A percentile compares a stretch with the other conserved stretches of the same genome.
Evolutionary conservation across 2,797 vertebrate genomes (phyloP).

Genomic region (Decapterus maruadsi): DNA sequence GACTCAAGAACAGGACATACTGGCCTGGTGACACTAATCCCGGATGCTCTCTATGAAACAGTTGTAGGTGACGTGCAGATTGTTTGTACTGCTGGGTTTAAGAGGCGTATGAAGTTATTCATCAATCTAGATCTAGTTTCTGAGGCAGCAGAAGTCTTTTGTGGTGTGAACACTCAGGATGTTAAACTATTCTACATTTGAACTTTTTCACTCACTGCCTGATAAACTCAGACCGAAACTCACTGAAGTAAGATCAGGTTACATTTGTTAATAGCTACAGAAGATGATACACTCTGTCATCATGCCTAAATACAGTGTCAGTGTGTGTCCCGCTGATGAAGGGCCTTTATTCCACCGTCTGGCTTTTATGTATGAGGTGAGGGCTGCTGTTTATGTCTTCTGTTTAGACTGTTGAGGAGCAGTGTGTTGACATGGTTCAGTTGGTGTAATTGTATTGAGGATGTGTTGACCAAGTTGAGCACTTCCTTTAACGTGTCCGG

Average conservation of each 20-base stretch:
- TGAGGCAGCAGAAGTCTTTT: not conserved
- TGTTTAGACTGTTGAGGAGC: conserved; percentile 66
- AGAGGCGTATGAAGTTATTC: too few relatives aligned
- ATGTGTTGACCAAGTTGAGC: conserved; percentile 53
- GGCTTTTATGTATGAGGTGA: conserved; percentile 55
- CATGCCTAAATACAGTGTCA: conserved; percentile 6
- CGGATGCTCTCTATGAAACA: too few relatives aligned
- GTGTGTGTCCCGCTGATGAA: conserved; percentile 28
- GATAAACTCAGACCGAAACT: conserved; percentile 16
- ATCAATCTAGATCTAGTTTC: too few relatives aligned
- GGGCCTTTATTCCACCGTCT: conserved; percentile 35
- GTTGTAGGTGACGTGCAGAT: too few relatives aligned
- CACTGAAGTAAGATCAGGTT: conserved; percentile 27
- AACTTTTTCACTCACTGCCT: not conserved
- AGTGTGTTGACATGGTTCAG: conserved; percentile 54
- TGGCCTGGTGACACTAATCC: too few relatives aligned
- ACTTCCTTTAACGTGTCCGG: conserved; percentile 43
- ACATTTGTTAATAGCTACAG: conserved; percentile 22
- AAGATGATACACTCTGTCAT: not conserved
- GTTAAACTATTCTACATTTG: not conserved
- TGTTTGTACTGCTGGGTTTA: too few relatives aligned
- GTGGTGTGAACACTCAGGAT: not conserved
- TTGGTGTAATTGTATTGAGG: conserved; percentile 50
- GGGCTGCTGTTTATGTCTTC: conserved; percentile 60
- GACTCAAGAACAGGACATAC: too few relatives aligned